phyloP scores from a whole-genome alignment of 1,140 invertebrate genomes.

The Aporrectodea caliginosa region DNA sequence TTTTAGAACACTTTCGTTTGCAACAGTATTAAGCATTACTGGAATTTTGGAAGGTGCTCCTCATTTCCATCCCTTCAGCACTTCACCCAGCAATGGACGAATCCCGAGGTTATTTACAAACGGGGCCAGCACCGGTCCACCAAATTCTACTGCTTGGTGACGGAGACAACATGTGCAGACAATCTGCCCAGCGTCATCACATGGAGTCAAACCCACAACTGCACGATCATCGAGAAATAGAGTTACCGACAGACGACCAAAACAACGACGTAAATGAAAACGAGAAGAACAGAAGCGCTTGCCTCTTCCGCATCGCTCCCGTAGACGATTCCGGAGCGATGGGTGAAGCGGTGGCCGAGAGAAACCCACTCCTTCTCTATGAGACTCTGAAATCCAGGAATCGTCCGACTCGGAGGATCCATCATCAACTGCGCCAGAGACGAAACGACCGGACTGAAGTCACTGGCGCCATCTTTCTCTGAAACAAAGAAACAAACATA shows the following conservation, averaged over 20 bases:
- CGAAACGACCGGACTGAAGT: slow-evolving; percentile 81
- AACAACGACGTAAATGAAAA: neutral
- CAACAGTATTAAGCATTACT: too few relatives aligned
- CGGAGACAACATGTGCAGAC: too few relatives aligned
- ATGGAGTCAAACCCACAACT: too few relatives aligned
- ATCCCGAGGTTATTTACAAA: too few relatives aligned
- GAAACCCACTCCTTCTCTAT: slow-evolving; percentile 93
- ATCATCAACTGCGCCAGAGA: slow-evolving; percentile 79
- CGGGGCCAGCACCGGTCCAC: too few relatives aligned
- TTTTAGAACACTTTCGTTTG: too few relatives aligned
- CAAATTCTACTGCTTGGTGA: too few relatives aligned
- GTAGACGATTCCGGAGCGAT: slow-evolving; percentile 65
- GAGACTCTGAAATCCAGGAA: slow-evolving; percentile 83
- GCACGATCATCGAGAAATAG: too few relatives aligned
- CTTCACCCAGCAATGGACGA: too few relatives aligned
- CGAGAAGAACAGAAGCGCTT: slow-evolving; percentile 17
- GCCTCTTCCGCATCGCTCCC: slow-evolving; percentile 51
- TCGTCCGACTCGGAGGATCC: slow-evolving; percentile 77
- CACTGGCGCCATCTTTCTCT: slow-evolving; percentile 71
- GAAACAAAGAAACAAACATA: neutral
- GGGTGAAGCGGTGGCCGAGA: slow-evolving; percentile 81
- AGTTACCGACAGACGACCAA: neutral
- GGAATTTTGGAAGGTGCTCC: too few relatives aligned
- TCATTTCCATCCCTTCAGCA: too few relatives aligned
- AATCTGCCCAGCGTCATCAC: too few relatives aligned